Conservation (phyloP, 2,888 invertebrate species). For the Charanyca ferruginea region DNA sequence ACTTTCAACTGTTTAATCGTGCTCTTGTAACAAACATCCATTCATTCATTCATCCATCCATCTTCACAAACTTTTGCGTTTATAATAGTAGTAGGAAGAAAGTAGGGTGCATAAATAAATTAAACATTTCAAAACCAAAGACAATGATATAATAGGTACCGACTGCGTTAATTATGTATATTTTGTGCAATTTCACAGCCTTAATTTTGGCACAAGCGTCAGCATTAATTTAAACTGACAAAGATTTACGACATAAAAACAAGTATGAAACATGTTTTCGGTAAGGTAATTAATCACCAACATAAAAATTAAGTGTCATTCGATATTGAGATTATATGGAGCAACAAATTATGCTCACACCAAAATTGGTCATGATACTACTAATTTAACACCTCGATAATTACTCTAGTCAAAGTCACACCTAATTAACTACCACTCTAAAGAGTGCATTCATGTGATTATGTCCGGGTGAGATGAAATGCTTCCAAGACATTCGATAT, state of each 20-base stretch:
- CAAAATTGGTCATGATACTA: constrained; percentile 35
- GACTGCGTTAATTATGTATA: neutral
- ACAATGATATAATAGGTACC: neutral
- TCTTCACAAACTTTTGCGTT: no score
- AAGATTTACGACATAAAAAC: constrained; percentile 49
- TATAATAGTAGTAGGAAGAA: no score
- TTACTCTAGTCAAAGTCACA: constrained; percentile 33
- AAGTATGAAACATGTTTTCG: constrained; percentile 44
- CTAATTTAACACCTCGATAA: constrained; percentile 52
- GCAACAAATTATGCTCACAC: constrained; percentile 47
- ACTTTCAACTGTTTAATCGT: no score
- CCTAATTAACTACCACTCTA: constrained; percentile 32
- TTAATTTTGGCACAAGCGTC: constrained; percentile 34
- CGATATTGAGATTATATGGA: constrained; percentile 45
- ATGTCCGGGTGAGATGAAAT: constrained; percentile 33
- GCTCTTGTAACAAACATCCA: no score
- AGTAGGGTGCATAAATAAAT: no score
- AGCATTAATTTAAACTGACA: constrained; percentile 49
- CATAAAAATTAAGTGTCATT: constrained; percentile 49
- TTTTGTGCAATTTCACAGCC: constrained; percentile 28
- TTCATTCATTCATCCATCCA: no score
- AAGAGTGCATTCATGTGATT: constrained; percentile 26
- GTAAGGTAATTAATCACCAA: constrained; percentile 50
- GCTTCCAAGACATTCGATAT: constrained; percentile 49
- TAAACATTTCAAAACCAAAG: constrained; percentile 12